phyloP scores from a whole-genome alignment of 1,140 invertebrate genomes.

The Drosophila mayri region DNA sequence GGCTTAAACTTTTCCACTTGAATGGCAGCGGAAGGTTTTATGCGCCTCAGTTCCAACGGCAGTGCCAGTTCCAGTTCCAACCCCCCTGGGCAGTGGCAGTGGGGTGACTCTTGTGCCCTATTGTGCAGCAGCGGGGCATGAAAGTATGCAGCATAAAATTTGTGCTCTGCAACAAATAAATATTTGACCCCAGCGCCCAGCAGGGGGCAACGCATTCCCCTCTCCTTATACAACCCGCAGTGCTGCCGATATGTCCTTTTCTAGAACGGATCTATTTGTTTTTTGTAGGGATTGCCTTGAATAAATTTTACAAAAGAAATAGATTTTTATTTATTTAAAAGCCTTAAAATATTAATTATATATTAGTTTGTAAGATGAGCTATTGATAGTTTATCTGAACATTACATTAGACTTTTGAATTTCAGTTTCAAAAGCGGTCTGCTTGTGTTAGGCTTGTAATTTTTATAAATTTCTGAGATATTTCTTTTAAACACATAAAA shows the following conservation, averaged over 20 bases:
- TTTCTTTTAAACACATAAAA: too few species aligned
- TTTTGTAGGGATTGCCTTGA: neutral
- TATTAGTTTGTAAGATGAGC: too few species aligned
- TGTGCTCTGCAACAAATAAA: constrained; percentile 77
- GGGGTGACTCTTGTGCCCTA: constrained; percentile 36
- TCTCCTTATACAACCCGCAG: neutral
- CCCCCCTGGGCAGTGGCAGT: neutral
- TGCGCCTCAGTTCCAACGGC: constrained; percentile 51
- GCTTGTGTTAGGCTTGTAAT: too few species aligned
- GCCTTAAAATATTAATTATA: too few species aligned
- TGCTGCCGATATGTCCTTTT: neutral
- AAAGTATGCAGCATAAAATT: constrained; percentile 80
- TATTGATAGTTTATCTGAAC: too few species aligned
- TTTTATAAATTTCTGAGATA: too few species aligned
- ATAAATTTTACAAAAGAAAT: neutral
- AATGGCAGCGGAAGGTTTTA: constrained; percentile 82
- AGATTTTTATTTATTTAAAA: too few species aligned
- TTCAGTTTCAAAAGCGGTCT: too few species aligned
- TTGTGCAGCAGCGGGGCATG: constrained; percentile 70
- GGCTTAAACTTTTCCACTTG: constrained; percentile 82
- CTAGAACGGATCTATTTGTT: neutral
- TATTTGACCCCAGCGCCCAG: constrained; percentile 55
- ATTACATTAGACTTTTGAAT: too few species aligned
- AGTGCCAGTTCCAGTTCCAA: constrained; percentile 7
- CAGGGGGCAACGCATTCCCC: constrained; percentile 24